Base-by-base conservation (phyloP, 2,888 invertebrate species). In the Trichogramma dendrolimi region DNA sequence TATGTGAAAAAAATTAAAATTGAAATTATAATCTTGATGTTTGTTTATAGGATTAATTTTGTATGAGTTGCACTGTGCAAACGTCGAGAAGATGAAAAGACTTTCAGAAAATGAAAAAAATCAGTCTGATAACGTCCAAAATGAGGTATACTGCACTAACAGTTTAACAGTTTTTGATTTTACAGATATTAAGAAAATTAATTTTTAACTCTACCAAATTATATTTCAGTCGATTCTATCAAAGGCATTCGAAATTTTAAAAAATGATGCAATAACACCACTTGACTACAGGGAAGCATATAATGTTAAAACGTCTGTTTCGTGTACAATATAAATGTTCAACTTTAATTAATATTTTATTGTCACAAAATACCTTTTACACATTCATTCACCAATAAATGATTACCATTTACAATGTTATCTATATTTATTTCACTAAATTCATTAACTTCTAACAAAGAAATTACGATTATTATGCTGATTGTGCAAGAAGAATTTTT, bases 181-280 rank as follows among this genome's bases (percentile, higher is more conserved):
- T 39, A 44, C 46, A 42, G 51, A 47, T 43, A 64, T 56, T 38
- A 52, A 60, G 54, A 14, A 14, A 7, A 14, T 50, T 55, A 55
- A 6, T 55, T 49, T 49, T 43, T 58, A 40, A 62, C 27, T 27
- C 3, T 27, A 27, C 27, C 27, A 27, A 27, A 27, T 27, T 27
- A 27, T 27, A 27, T 27, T 27, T 68, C 81, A 82, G 72, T 76
- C 72, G 67, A 78, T 82, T 60, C 81, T 85, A 74, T 80, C 80
- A 60, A 81, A 83, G 76, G 83, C 84, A 63, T 80, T 80, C 68
- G 75, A 74, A 66, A 84, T 85, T 70, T 80, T 85, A 67, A 80
- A 82, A 70, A 81, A 82, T 62, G 84, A 85, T 69, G 76, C 83
- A 66, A 81, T 83, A 10, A 82, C 83, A 57, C 83, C 83, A 6